Evolutionary conservation across 1,140 invertebrate species (phyloP), one percentile per base, ranked within the genome.

Genomic region (Neelides sp.): DNA sequence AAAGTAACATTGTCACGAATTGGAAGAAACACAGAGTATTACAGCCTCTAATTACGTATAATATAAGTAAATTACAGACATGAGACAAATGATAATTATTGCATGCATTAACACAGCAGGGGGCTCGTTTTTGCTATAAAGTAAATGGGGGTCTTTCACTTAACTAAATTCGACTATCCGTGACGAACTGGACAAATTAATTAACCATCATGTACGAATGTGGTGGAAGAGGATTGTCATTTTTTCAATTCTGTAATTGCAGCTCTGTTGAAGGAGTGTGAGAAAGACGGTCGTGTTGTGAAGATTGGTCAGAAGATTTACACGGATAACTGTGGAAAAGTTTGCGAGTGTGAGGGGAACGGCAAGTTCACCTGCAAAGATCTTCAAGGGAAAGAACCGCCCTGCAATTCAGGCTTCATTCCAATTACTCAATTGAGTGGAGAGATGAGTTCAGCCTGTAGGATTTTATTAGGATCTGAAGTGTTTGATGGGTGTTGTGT

Each of bases 401-500:
- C 26, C 1, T 59, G 57, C 28, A 10, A 36, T 20, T 13, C 1
- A 15, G 55, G 50, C 7, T 53, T 50, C 17, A 52, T 61, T 36
- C 52, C 59, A 24, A 54, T 61, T 45, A 53, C 55, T 24, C 49
- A 39, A 19, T 41, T 61, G 15, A 55, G 39, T 13, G 52, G 55
- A 24, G 55, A 61, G 45, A 61, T 61, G 52, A 55, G 36, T 32
- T 45, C 50, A 15, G 49, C 56, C 0, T 61, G 59, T 20, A 57
- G 55, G 46, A 54, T 57, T 17, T 37, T 60, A 0, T 48, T 61
- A 23, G 55, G 51, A 19, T 48, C 57, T 27, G 54, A 48, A 10
- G 17, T 42, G n/a, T 60, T 60, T 47, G 55, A 61, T 44, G 59
- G 59, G 1, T 61, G 59, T 41, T 61, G 59, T 41, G 52, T 61